phyloP scores from a whole-genome alignment of 2,113 vertebrate species.

The Dinomys branickii region DNA sequence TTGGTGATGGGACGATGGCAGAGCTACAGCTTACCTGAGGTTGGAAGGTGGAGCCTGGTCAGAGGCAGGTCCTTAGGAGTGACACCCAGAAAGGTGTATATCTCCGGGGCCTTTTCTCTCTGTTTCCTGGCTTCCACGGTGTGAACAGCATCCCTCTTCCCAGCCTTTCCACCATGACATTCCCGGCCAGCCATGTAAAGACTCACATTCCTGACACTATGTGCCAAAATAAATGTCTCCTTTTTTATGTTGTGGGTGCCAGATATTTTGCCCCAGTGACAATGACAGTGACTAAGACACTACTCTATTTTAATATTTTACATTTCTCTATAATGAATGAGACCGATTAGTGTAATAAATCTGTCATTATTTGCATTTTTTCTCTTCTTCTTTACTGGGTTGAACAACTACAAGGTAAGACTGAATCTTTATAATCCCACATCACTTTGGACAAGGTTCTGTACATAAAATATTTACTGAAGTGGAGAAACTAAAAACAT shows the following conservation, averaged over 20 bases:
- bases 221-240: background rate
- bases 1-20: background rate
- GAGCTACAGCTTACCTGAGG: background rate
- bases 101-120: too few species aligned
- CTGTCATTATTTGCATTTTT: background rate
- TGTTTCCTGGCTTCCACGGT: background rate
- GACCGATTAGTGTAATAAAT: background rate
- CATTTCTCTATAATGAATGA: background rate
- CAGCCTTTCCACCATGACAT: background rate
- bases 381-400: background rate
- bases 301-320: slow-evolving; percentile 20
- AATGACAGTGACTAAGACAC: background rate
- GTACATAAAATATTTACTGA: background rate
- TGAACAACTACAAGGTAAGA: background rate
- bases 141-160: background rate
- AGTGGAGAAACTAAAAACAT: background rate
- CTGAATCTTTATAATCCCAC: background rate
- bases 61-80: background rate
- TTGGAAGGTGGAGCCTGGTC: background rate
- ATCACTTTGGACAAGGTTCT: background rate
- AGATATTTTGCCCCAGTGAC: background rate
- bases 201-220: background rate
- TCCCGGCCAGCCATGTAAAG: background rate
- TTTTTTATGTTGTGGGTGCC: background rate
- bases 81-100: too few species aligned